Conservation (phyloP, 2,797 vertebrate genomes). For the Hyperoplus immaculatus region DNA sequence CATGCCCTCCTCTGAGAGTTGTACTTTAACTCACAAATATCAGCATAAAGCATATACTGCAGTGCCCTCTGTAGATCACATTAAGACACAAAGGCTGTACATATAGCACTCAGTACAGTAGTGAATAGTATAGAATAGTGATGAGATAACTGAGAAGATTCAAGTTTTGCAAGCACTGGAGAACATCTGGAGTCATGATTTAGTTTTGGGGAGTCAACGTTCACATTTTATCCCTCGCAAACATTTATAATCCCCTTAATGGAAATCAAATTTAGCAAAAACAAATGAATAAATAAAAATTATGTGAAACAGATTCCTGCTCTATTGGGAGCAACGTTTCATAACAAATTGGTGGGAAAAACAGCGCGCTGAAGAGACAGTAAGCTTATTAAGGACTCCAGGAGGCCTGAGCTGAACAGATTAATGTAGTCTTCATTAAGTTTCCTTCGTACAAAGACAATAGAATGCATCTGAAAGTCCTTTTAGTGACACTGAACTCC, state of each 20-base stretch:
- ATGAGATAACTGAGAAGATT: background rate
- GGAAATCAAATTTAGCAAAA: constrained; percentile 37
- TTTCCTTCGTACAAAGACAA: background rate
- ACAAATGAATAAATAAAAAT: background rate
- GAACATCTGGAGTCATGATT: constrained; percentile 25
- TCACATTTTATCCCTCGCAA: constrained; percentile 28
- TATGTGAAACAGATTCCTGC: constrained; percentile 29
- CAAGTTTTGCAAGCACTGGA: background rate
- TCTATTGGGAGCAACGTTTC: constrained; percentile 35
- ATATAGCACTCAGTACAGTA: background rate
- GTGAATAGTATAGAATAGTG: background rate
- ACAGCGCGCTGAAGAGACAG: background rate
- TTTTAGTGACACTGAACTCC: background rate
- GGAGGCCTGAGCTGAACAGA: constrained; percentile 9
- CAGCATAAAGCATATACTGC: background rate
- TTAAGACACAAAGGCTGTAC: background rate
- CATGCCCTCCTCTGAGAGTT: background rate
- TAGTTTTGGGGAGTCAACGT: background rate
- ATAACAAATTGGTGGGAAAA: constrained; percentile 7
- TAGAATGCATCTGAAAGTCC: too few species aligned
- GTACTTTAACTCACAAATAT: background rate
- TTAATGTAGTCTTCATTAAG: background rate
- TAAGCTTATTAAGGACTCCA: background rate
- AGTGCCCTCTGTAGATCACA: constrained; percentile 34
- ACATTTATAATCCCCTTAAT: constrained; percentile 11